These are phyloP conservation scores for Notolabrus celidotus DNA, from an alignment of 2,797 vertebrate species.

Conservation along the genomic window DNA sequence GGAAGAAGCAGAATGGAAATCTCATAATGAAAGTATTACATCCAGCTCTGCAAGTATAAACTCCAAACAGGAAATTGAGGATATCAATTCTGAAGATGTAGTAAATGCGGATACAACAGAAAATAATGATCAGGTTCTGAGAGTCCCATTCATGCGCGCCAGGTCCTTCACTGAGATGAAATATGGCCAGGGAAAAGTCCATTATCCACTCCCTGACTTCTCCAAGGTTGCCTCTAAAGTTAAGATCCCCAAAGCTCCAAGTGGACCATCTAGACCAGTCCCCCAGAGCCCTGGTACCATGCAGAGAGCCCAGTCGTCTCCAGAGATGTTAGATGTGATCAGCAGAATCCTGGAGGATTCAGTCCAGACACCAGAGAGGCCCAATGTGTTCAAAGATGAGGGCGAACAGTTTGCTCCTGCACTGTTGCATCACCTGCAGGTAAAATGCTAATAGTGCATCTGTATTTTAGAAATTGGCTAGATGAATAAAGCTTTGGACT, in stretches of 20 bases:
- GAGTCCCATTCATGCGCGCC: conserved; percentile 65
- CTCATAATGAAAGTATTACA: conserved; percentile 5
- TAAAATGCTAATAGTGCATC: conserved; percentile 24
- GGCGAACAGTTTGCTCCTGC: conserved; percentile 61
- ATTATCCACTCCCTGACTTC: conserved; percentile 84
- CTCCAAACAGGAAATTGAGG: conserved; percentile 25
- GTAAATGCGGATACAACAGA: conserved; percentile 3
- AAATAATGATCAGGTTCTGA: conserved; percentile 33
- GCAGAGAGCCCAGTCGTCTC: conserved; percentile 78
- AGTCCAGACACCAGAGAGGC: conserved; percentile 61
- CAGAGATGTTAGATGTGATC: conserved; percentile 77
- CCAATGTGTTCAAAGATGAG: conserved; percentile 66
- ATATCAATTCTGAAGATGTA: conserved; percentile 9
- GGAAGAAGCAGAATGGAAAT: conserved; percentile 20
- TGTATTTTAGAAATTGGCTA: neutral
- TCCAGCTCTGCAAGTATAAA: conserved; percentile 23
- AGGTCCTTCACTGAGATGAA: conserved; percentile 80
- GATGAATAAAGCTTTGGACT: neutral
- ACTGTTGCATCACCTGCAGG: conserved; percentile 81
- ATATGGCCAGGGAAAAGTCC: conserved; percentile 84
- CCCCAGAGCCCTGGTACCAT: conserved; percentile 56
- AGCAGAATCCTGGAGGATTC: conserved; percentile 85
- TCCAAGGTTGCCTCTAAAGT: conserved; percentile 85
- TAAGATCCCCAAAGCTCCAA: conserved; percentile 82
- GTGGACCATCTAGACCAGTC: conserved; percentile 46